A percentile compares a stretch with the other conserved stretches of the same genome.
Evolutionary conservation across 2,797 vertebrate species (phyloP).

Genomic region (Pachyuromys duprasi): DNA sequence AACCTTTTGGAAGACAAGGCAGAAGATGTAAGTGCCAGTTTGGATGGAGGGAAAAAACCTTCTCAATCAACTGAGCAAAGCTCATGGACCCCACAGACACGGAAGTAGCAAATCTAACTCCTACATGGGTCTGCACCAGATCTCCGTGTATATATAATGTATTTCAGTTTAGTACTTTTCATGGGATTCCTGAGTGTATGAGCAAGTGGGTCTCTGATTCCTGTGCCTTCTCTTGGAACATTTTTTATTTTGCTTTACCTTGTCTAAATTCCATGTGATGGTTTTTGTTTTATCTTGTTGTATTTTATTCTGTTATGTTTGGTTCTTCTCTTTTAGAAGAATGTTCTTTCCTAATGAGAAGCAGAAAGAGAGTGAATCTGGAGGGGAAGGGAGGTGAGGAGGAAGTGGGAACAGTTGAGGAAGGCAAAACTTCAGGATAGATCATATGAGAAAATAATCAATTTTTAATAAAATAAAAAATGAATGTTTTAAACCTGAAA

Average conservation of each 20-base stretch:
- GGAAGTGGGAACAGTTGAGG: not conserved
- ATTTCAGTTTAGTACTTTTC: not conserved
- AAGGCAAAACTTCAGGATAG: not conserved
- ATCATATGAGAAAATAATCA: not conserved
- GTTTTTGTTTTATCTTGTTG: not conserved
- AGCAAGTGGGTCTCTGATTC: not conserved
- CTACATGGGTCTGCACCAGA: not conserved
- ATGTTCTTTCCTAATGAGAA: not conserved
- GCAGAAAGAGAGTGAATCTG: not conserved
- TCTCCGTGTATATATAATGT: not conserved
- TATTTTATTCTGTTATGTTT: not conserved
- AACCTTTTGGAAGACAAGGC: not conserved
- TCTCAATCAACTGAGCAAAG: not conserved
- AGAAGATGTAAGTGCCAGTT: too few relatives aligned
- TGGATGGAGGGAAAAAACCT: too few relatives aligned
- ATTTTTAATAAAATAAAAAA: not conserved
- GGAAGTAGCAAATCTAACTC: too few relatives aligned
- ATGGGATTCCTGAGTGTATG: not conserved
- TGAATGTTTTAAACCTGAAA: not conserved
- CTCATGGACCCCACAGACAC: not conserved
- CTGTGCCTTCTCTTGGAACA: not conserved
- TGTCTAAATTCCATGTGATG: not conserved
- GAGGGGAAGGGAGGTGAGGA: not conserved
- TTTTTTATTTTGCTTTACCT: not conserved
- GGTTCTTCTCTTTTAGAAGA: not conserved